phyloP scores from a whole-genome alignment of 2,888 invertebrate genomes.

The Drosophila fungiperda region DNA sequence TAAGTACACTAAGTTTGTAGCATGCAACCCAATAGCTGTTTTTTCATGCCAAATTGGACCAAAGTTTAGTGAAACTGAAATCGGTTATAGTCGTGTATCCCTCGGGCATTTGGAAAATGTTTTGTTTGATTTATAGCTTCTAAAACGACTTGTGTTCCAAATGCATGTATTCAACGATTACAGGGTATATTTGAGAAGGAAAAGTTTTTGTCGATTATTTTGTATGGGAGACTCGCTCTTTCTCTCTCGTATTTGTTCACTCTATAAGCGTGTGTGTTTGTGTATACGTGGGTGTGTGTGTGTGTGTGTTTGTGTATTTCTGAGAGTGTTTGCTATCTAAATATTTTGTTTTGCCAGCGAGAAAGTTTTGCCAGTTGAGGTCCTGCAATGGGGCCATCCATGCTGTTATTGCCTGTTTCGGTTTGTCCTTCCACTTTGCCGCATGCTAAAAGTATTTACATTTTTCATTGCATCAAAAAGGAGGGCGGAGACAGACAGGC shows the following conservation, averaged over 20 bases:
- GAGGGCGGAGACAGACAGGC: constrained; percentile 8
- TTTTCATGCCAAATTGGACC: constrained; percentile 13
- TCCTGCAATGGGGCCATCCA: constrained; percentile 39
- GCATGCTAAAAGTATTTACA: constrained; percentile 77
- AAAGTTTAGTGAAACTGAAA: constrained; percentile 29
- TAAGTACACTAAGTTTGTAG: constrained; percentile 15
- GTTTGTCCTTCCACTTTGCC: constrained; percentile 55
- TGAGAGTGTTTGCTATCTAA: constrained; percentile 66
- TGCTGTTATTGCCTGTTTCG: constrained; percentile 20
- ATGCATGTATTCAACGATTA: constrained; percentile 32
- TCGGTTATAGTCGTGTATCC: constrained; percentile 16
- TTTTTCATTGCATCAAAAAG: constrained; percentile 63
- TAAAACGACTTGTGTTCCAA: constrained; percentile 17
- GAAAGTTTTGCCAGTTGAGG: constrained; percentile 60
- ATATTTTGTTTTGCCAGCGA: constrained; percentile 74
- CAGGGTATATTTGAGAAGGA: constrained; percentile 44
- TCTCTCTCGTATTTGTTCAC: constrained; percentile 1
- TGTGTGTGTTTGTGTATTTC: constrained; percentile 22
- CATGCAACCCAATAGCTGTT: constrained; percentile 10
- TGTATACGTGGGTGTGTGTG: constrained; percentile 16
- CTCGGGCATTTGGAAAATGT: constrained; percentile 33
- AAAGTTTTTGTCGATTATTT: constrained; percentile 46
- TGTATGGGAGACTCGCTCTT: constrained; percentile 4
- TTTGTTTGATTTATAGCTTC: constrained; percentile 45
- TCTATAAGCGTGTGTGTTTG: constrained; percentile 6